Percentiles rank a stretch among this genome's conserved stretches.
Conservation (phyloP, 2,797 vertebrate genomes). For the Microcaecilia unicolor region DNA sequence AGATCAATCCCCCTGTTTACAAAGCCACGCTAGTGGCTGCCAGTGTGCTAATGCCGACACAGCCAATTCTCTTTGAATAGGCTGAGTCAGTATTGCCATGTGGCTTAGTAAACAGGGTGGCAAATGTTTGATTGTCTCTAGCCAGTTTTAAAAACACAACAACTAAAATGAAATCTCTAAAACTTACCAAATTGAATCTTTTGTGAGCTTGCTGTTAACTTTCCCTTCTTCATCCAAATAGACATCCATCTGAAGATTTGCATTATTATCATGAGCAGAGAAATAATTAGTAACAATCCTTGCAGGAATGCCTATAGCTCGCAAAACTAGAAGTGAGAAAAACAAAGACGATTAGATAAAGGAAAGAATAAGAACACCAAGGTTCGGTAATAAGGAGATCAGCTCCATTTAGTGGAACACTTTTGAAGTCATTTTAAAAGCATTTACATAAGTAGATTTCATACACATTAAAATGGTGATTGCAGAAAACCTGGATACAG, state of each 20-base stretch:
- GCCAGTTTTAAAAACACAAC: background rate
- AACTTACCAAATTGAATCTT: constrained; percentile 81
- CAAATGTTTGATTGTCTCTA: background rate
- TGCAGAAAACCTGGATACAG: too few species aligned
- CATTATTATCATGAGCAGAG: constrained; percentile 91
- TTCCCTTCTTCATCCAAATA: constrained; percentile 77
- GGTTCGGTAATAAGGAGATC: too few species aligned
- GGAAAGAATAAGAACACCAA: background rate
- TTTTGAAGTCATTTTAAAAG: too few species aligned
- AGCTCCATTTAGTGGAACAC: too few species aligned
- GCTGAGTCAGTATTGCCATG: too few species aligned
- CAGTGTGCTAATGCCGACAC: too few species aligned
- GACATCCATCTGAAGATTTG: constrained; percentile 80
- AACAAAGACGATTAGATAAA: background rate
- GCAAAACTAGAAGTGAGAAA: constrained; percentile 62
- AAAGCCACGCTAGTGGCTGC: too few species aligned
- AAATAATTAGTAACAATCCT: constrained; percentile 82
- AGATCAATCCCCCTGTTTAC: too few species aligned
- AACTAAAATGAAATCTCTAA: background rate
- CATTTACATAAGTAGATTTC: too few species aligned
- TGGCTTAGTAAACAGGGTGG: too few species aligned
- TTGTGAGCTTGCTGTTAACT: constrained; percentile 68
- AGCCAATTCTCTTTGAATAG: too few species aligned
- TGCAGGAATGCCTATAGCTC: constrained; percentile 84
- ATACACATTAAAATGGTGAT: too few species aligned